Base-by-base conservation (phyloP, 35 echinoderm and acorn worm species). In the Apostichopus parvimensis region DNA sequence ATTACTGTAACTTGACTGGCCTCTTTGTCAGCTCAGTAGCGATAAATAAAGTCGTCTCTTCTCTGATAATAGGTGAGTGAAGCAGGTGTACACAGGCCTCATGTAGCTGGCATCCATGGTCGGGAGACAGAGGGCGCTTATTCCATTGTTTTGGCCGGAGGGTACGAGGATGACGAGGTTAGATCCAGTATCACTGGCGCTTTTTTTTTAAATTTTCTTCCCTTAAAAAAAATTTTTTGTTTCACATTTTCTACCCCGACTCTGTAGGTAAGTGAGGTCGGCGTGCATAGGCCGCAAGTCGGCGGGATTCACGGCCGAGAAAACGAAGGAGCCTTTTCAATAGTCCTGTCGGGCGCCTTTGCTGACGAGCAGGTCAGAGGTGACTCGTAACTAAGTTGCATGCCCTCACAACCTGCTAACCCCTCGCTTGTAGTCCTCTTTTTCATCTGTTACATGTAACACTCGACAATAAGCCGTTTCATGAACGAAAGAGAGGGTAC, bases 101-200 rank as follows among this genome's bases (percentile, higher is more conserved):
- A 96, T 92, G 97, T 99, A 54, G 97, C 97, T 21, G 97, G 97
- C 53, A 99, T 99, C 53, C 97, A 99, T 68, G 97, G 97, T 26
- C 80, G 97, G 25, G 97, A 99, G 80, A 91, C 77, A 73, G 97
- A 98, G 90, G 97, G 97, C 14, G 97, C 97, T 23, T 99, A 99
- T 91, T 99, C 97, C 79, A 99, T 99, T 90, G 97, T 99, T 6
- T 94, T 99, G 55, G 93, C 97, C 12, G 97, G 97, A 25, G 97
- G 97, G 52, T 99, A 99, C 86, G 97, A 99, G 92, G 97, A 99
- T 90, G 97, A 99, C 92, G 81, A 94, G 95, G 95, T 96, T 92
- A 83, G 91, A 24, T 79, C 89, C 73, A 57, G 61, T 20, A 34
- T 22, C 55, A 13, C 34, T 91, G 22, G 6, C 26, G 18, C 81